These are phyloP conservation scores for Esox niger DNA, from an alignment of 2,113 vertebrate species.

Conservation along the genomic window DNA sequence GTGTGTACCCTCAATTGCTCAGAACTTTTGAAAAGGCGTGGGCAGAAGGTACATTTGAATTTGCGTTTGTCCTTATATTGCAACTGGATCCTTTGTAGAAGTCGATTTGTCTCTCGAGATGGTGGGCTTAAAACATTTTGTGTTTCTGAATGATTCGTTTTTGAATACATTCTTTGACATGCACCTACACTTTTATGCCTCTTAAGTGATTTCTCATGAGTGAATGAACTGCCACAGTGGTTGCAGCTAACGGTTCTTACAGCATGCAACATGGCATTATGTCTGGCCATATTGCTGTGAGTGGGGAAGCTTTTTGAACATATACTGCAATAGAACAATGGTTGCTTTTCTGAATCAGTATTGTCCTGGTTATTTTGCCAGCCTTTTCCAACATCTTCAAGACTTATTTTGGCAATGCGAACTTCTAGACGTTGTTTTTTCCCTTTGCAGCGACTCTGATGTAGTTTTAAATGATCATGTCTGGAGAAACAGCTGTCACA, in stretches of 20 bases:
- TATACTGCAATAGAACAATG: constrained; percentile 51
- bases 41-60: constrained; percentile 64
- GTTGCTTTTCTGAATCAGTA: constrained; percentile 13
- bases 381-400: constrained; percentile 59
- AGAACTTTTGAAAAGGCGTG: constrained; percentile 55
- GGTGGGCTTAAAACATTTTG: constrained; percentile 18
- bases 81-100: constrained; percentile 56
- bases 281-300: constrained; percentile 57
- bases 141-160: constrained; percentile 33
- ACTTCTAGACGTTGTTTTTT: constrained; percentile 59
- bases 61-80: constrained; percentile 54
- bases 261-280: constrained; percentile 63
- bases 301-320: constrained; percentile 60
- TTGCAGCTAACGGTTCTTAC: constrained; percentile 59
- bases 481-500: constrained; percentile 74
- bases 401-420: constrained; percentile 66
- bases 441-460: constrained; percentile 65
- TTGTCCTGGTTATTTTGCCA: constrained; percentile 46
- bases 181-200: constrained; percentile 37
- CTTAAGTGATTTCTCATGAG: constrained; percentile 53
- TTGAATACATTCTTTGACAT: neutral
- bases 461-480: constrained; percentile 71
- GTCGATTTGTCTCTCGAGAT: constrained; percentile 34
- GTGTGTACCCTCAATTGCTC: constrained; percentile 56
- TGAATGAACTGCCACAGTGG: constrained; percentile 54